phyloP scores from a whole-genome alignment of 2,888 invertebrate genomes.

The Trimorus sp. region DNA sequence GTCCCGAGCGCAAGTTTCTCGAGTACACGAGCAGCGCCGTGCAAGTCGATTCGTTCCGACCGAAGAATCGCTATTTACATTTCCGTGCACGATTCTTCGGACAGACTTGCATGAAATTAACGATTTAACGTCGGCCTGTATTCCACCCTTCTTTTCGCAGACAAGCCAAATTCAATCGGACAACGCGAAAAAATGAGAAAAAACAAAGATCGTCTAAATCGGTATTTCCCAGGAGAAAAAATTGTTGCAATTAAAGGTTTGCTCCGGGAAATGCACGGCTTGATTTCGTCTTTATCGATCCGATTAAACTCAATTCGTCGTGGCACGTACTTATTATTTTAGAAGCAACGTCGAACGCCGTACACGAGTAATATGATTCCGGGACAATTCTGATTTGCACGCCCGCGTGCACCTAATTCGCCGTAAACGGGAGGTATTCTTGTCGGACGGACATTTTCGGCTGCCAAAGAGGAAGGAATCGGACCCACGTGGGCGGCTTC shows the following conservation, averaged over 20 bases:
- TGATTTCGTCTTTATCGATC: constrained; percentile 11
- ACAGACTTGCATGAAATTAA: constrained; percentile 5
- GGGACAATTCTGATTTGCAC: constrained; percentile 26
- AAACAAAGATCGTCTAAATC: too few species aligned
- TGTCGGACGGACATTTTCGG: constrained; percentile 30
- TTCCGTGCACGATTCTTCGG: constrained; percentile 30
- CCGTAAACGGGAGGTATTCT: constrained; percentile 27
- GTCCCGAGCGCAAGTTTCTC: constrained; percentile 38
- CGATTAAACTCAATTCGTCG: constrained; percentile 19
- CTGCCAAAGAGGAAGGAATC: constrained; percentile 46
- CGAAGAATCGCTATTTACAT: constrained; percentile 31
- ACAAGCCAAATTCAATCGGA: too few species aligned
- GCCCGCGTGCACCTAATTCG: constrained; percentile 14
- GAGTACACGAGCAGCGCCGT: constrained; percentile 13
- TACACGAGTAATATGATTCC: constrained; percentile 38
- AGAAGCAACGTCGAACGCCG: constrained; percentile 29
- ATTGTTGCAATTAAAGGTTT: neutral
- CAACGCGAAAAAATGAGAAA: too few species aligned
- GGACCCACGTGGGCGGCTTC: constrained; percentile 6
- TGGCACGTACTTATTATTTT: constrained; percentile 50
- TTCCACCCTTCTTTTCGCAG: too few species aligned
- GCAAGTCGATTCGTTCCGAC: constrained; percentile 3
- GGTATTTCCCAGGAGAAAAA: neutral
- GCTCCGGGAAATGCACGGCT: neutral
- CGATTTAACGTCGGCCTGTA: neutral